Conservation (phyloP, 2,797 vertebrate genomes). For the Poeciliopsis paucimaculata region DNA sequence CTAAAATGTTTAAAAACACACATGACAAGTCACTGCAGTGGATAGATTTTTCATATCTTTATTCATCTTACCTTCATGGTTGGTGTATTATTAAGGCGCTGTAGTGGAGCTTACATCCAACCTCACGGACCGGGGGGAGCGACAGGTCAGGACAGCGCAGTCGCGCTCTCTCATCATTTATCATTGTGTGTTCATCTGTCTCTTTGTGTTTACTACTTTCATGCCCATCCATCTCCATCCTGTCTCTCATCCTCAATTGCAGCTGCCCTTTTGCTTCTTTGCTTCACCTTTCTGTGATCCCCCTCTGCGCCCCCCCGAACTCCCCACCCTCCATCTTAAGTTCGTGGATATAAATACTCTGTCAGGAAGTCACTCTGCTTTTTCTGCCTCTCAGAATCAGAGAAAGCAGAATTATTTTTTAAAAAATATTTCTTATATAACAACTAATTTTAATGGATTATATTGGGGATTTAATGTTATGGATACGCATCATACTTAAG, state of each 20-base stretch:
- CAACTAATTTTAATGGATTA: not conserved
- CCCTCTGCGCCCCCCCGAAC: conserved; percentile 4
- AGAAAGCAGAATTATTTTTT: too few species aligned
- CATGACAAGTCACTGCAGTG: conserved; percentile 25
- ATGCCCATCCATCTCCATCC: conserved; percentile 64
- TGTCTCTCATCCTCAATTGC: conserved; percentile 43
- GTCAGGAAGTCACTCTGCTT: conserved; percentile 48
- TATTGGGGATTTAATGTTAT: not conserved
- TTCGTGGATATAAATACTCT: conserved; percentile 44
- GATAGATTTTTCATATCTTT: conserved; percentile 82
- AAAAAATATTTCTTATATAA: too few species aligned
- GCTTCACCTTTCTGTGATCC: conserved; percentile 26
- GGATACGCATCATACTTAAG: not conserved
- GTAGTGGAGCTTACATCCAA: conserved; percentile 73
- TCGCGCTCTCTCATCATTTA: conserved; percentile 47
- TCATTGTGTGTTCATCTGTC: conserved; percentile 67
- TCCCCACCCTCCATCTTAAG: conserved; percentile 45
- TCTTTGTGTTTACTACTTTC: conserved; percentile 62
- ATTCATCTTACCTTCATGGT: conserved; percentile 77
- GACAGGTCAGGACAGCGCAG: conserved; percentile 48
- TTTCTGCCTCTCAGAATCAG: conserved; percentile 55
- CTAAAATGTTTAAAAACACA: conserved; percentile 28
- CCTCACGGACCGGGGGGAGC: conserved; percentile 68
- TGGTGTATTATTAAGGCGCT: conserved; percentile 77
- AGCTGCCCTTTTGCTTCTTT: conserved; percentile 29